Evolutionary conservation across 2,797 vertebrate genomes (phyloP).

Genomic region (Tamandua tetradactyla): DNA sequence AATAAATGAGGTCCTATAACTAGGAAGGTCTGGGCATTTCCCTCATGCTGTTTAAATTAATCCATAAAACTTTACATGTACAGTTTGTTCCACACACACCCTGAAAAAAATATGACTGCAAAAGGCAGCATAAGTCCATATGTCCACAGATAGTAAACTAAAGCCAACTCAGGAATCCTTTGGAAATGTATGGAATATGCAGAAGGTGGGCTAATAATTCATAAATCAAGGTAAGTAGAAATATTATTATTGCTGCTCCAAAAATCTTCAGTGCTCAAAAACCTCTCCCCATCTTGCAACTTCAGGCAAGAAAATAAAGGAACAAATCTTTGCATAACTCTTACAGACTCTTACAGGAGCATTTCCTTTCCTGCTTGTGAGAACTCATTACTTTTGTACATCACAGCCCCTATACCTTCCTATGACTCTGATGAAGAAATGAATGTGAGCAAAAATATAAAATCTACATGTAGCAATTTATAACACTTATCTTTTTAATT

Average conservation of each 20-base stretch:
- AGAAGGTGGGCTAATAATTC: not conserved
- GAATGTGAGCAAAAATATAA: not conserved
- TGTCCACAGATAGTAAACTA: not conserved
- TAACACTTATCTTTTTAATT: slow-evolving; percentile 51
- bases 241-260: not conserved
- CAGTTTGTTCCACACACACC: slow-evolving; percentile 4
- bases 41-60: slow-evolving; percentile 64
- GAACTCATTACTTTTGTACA: not conserved
- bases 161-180: not conserved
- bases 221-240: slow-evolving; percentile 14
- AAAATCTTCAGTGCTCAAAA: slow-evolving; percentile 14
- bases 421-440: not conserved
- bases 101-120: slow-evolving; percentile 53
- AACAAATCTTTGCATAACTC: not conserved
- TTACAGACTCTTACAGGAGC: not conserved
- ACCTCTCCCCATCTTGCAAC: not conserved
- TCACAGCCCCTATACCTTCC: not conserved
- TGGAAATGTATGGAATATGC: not conserved
- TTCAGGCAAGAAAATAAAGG: slow-evolving; percentile 25
- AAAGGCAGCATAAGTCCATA: slow-evolving; percentile 14
- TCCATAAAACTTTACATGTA: slow-evolving; percentile 49
- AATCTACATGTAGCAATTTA: slow-evolving; percentile 65
- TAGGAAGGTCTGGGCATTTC: not conserved
- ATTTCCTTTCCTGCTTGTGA: slow-evolving; percentile 51
- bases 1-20: slow-evolving; percentile 56